Conservation (phyloP, 1,140 invertebrate genomes). For the Drosophila sproati region DNA sequence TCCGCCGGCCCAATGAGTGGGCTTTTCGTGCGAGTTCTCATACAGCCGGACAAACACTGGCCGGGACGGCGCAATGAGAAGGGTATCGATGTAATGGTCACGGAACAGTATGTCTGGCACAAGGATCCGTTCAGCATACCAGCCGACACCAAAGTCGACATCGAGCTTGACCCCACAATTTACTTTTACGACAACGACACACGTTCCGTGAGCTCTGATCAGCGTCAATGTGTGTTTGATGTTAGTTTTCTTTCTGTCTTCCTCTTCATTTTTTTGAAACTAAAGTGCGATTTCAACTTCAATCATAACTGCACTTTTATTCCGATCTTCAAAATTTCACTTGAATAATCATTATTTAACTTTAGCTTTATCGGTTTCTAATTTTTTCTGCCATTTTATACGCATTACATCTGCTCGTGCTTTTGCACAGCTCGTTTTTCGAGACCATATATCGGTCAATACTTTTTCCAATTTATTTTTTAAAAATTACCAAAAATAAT, state of each 20-base stretch:
- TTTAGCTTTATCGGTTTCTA: too few species aligned
- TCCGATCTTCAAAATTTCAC: too few species aligned
- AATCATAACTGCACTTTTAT: too few species aligned
- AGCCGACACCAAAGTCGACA: slow-evolving; percentile 60
- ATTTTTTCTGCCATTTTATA: too few species aligned
- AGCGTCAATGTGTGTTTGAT: slow-evolving; percentile 75
- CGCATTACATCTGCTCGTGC: too few species aligned
- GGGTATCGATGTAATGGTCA: slow-evolving; percentile 69
- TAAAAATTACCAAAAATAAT: too few species aligned
- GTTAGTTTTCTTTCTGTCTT: slow-evolving; percentile 45
- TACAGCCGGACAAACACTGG: slow-evolving; percentile 58
- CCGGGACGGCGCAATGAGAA: slow-evolving; percentile 57
- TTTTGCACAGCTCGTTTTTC: too few species aligned
- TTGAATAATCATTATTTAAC: too few species aligned
- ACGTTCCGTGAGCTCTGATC: slow-evolving; percentile 59
- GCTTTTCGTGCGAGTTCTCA: slow-evolving; percentile 53
- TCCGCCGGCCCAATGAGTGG: slow-evolving; percentile 70
- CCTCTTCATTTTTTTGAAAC: too few species aligned
- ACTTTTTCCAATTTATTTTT: too few species aligned
- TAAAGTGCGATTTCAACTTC: too few species aligned
- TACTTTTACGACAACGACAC: slow-evolving; percentile 79
- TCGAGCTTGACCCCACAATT: slow-evolving; percentile 75
- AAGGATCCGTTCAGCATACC: slow-evolving; percentile 61
- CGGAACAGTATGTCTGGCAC: slow-evolving; percentile 76
- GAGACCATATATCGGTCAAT: too few species aligned